phyloP scores from a whole-genome alignment of 2,888 invertebrate genomes.

The Steromphala cineraria region DNA sequence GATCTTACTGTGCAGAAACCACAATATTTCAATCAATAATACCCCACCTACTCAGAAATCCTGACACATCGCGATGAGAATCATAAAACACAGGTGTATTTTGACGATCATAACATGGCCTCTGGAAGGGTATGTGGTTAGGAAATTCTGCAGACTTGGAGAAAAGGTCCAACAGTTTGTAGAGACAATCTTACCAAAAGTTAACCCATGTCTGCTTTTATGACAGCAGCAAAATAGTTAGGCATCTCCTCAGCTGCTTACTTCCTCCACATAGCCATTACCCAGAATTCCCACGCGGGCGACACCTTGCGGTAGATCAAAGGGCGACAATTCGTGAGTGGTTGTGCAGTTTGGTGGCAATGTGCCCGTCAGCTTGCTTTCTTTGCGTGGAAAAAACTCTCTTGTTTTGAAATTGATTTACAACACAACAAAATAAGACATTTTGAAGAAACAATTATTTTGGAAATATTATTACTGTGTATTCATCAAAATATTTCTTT shows the following conservation, averaged over 20 bases:
- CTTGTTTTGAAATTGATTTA: too few species aligned
- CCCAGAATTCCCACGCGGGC: not conserved
- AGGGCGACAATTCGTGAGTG: not conserved
- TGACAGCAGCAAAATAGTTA: not conserved
- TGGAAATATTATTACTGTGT: too few species aligned
- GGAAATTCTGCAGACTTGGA: not conserved
- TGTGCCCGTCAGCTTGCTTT: too few species aligned
- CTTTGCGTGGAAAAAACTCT: too few species aligned
- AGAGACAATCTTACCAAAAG: not conserved
- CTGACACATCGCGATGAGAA: not conserved
- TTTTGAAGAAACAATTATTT: too few species aligned
- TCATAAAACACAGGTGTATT: not conserved
- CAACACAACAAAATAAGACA: too few species aligned
- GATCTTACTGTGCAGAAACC: too few species aligned
- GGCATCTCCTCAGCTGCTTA: not conserved
- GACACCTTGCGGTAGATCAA: not conserved
- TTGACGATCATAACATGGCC: too few species aligned
- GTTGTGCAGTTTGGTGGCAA: too few species aligned
- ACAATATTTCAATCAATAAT: too few species aligned
- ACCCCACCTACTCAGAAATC: not conserved
- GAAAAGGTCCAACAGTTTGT: not conserved
- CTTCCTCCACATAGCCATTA: constrained; percentile 6
- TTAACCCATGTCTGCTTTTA: not conserved
- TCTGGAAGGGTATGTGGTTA: too few species aligned
- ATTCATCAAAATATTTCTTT: too few species aligned